Percentiles rank a stretch among this genome's conserved stretches.
Evolutionary conservation across 2,888 invertebrate species (phyloP).

Genomic region (Tanypteryx hageni): DNA sequence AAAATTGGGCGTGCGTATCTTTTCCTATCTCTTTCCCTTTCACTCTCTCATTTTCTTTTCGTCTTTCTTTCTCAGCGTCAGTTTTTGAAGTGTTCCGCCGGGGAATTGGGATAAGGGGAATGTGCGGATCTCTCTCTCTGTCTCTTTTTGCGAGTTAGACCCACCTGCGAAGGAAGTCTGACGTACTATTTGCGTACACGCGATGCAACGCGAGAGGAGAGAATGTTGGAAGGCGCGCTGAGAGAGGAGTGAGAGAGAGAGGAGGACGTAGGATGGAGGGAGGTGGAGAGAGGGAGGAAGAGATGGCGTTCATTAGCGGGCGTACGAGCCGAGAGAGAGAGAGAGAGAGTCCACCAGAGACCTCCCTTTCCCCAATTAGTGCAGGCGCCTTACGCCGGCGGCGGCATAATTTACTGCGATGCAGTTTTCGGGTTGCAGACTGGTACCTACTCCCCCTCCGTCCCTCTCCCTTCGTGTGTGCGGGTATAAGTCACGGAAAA

Average conservation of each 20-base stretch:
- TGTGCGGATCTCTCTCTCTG: neutral
- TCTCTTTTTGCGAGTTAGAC: neutral
- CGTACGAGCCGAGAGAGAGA: neutral
- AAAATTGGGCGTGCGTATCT: conserved; percentile 58
- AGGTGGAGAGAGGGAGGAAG: neutral
- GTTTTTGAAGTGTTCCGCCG: conserved; percentile 38
- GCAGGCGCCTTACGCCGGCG: conserved; percentile 55
- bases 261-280: neutral
- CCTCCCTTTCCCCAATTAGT: conserved; percentile 50
- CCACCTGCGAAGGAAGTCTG: conserved; percentile 50
- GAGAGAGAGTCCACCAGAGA: conserved; percentile 9
- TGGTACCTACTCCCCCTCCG: neutral
- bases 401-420: conserved; percentile 52
- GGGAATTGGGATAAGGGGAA: neutral
- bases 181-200: conserved; percentile 21
- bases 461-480: neutral
- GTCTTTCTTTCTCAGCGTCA: neutral
- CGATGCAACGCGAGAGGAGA: neutral
- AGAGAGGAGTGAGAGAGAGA: neutral
- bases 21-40: conserved; percentile 15
- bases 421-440: conserved; percentile 58
- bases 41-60: neutral
- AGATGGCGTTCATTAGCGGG: conserved; percentile 13
- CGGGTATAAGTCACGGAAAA: neutral
- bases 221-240: neutral